Evolutionary conservation across 2,797 vertebrate genomes (phyloP), one percentile per base, ranked within the genome.

Genomic region (Pseudochirops cupreus): DNA sequence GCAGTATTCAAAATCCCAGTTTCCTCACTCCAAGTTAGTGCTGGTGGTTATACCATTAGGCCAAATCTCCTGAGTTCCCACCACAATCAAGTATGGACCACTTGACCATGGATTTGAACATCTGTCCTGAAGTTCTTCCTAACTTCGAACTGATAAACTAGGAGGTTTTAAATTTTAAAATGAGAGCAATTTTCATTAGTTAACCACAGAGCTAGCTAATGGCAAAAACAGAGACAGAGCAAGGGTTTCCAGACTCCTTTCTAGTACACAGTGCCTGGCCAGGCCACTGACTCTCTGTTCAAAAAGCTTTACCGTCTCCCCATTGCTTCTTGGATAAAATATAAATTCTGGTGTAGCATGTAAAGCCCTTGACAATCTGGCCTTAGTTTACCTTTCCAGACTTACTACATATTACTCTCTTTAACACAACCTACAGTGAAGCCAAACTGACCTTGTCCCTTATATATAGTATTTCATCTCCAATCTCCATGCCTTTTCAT

Each of bases 151-250:
- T 46, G 14, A 33, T 31, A 91, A 14, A 29, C 53, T 24, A 39
- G 56, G 46, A 24, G 31, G 13, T 26, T 93, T 29, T 59, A 57
- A 50, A 57, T 91, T n/a, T 92, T 52, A 62, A 91, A 95, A 67
- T 24, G 53, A 56, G 55, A 18, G 90, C 91, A 56, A 50, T 93
- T 93, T 95, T 91, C 28, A n/a, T 59, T 62, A 92, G 53, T 24
- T 29, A 12, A 52, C 50, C 57, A 59, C 0, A 56, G 33, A 89
- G 26, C 33, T 21, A 58, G 31, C n/a, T 67, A 87, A 56, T 3
- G 89, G 33, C 9, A 28, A 5, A 56, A 28, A 74, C n/a, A 39
- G n/a, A 74, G n/a, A 16, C 3, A 74, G n/a, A 39, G 5, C 1
- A 24, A 24, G 2, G 67, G 5, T 24, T 74, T 74, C 16, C 67